Evolutionary conservation across 2,888 invertebrate genomes (phyloP), one percentile per base, ranked within the genome.

Genomic region (Agelastica alni): DNA sequence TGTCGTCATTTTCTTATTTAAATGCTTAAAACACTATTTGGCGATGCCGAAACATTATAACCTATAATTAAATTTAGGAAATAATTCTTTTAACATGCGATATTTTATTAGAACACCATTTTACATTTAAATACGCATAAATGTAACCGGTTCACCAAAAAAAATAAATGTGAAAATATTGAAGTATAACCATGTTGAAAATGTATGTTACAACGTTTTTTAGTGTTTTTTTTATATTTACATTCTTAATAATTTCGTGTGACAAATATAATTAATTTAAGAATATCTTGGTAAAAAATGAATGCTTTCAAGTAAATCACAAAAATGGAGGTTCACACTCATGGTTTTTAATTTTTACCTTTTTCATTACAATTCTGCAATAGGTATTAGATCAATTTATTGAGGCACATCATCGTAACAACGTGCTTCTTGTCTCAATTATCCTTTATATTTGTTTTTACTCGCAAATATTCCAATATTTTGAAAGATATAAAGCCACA

Each of bases 1-100:
- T 61, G 65, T 61, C 63, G 59, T 61, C 60, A 56, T 58, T 45
- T 61, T 47, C 54, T 57, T 12, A 46, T 60, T 59, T 62, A 64
- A 64, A 61, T 64, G 62, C 56, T 44, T 43, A 41, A 52, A 26
- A 46, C 44, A 47, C 12, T 45, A 47, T 53, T 39, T 44, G 13
- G 28, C 10, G 9, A 51, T 49, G 47, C 54, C 56, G 54, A 56
- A 26, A 22, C 6, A 6, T 18, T 37, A 20, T 39, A n/a, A 4
- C 9, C 4, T n/a, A 22, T 5, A 22, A 36, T 13, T 13, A 44
- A 16, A 34, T n/a, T 22, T 31, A 22, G 13, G n/a, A 17, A 13
- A 30, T 20, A n/a, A 3, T 16, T 26, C 20, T 31, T 46, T 36
- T 47, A 47, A 22, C 26, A n/a, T n/a, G n/a, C n/a, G n/a, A n/a